Evolutionary conservation across 2,797 vertebrate species (phyloP), one percentile per base, ranked within the genome.

Genomic region (Loriculus beryllinus): DNA sequence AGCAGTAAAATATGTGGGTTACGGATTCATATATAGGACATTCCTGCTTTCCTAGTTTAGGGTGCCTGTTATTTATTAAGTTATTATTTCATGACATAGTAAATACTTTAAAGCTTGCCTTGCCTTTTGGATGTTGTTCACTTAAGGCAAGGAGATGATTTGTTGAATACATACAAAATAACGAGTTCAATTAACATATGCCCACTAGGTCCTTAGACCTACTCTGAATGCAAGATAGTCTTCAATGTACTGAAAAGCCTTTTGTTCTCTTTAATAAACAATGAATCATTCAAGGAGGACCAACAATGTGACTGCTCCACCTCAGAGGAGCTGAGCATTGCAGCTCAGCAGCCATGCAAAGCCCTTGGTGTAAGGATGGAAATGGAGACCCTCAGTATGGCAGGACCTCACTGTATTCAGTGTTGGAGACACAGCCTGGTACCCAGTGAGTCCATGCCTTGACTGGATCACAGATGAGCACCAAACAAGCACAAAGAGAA

Each of bases 271-370:
- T 69, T 33, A 81, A 42, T 23, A 90, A 64, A 29, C 48, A 42
- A 39, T 1, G 17, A 71, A 65, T 70, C 22, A 14, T 39, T 37
- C 12, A 14, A 74, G 35, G 31, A 91, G 47, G 31, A 60, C 33
- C 40, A 54, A 8, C 1, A 0, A 33, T 5, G 0, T 0, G 1
- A 52, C 1, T 7, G 33, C 40, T 74, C 42, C 65, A n/a, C n/a
- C 74, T 72, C 59, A 37, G 29, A 76, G 43, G 31, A 57, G 19
- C 33, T 0, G 0, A 60, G 57, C 14, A 14, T 16, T 9, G 39
- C 22, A 71, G 52, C 37, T 63, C 45, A 43, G 52, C 4, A 43
- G 22, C 29, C 2, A 14, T 0, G 3, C 29, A 45, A 49, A 83
- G 45, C 51, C 33, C 39, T 20, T 0, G 0, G 12, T 0, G 2